phyloP scores from a whole-genome alignment of 1,140 invertebrate species.

The Papilio glaucus region DNA sequence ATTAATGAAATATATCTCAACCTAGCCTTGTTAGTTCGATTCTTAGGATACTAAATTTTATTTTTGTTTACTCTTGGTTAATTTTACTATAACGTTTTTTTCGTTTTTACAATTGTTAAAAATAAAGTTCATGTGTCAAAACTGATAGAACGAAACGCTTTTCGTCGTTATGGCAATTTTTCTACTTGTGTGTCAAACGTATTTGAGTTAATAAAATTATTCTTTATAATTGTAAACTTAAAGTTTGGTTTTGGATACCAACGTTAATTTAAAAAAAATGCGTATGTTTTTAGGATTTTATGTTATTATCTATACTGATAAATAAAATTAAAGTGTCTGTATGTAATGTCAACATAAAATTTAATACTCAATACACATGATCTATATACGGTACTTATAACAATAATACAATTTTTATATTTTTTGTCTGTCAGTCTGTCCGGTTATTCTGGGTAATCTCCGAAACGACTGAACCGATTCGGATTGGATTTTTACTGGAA shows the following conservation, averaged over 20 bases:
- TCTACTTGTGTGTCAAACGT: background rate
- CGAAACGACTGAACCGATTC: too few species aligned
- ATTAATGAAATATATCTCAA: background rate
- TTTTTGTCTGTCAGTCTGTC: too few species aligned
- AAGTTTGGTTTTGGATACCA: background rate
- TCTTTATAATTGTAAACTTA: background rate
- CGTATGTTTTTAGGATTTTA: too few species aligned
- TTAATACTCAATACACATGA: too few species aligned
- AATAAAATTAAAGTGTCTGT: too few species aligned
- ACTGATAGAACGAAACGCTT: conserved; percentile 17
- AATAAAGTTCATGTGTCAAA: background rate
- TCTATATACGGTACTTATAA: too few species aligned
- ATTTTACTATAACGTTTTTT: background rate
- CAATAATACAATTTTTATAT: too few species aligned
- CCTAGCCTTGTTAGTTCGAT: background rate
- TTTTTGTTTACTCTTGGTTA: background rate
- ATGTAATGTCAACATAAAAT: too few species aligned
- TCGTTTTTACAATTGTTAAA: background rate
- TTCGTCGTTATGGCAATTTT: conserved; percentile 14
- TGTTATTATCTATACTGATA: too few species aligned
- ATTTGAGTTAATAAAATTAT: background rate
- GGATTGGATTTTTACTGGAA: too few species aligned
- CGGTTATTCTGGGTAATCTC: too few species aligned
- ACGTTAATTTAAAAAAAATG: background rate
- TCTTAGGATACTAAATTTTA: background rate